These are phyloP conservation scores for Mesoligia furuncula DNA, from an alignment of 2,888 invertebrate genomes.

Conservation along the genomic window DNA sequence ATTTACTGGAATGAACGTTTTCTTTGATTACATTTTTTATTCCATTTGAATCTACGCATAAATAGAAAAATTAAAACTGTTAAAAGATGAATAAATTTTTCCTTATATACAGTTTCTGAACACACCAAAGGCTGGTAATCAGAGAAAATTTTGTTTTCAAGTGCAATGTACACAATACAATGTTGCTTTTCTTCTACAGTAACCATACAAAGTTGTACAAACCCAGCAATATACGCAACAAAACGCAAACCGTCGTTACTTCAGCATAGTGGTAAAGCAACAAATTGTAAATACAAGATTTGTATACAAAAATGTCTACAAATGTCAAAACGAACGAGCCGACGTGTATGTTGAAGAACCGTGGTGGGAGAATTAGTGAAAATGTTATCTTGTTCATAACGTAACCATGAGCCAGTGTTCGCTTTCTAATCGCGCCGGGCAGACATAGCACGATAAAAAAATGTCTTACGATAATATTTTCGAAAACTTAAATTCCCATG, in stretches of 20 bases:
- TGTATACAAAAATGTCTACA: slow-evolving; percentile 68
- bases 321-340: slow-evolving; percentile 67
- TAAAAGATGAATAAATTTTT: background rate
- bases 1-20: background rate
- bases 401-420: slow-evolving; percentile 78
- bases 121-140: slow-evolving; percentile 14
- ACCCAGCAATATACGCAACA: slow-evolving; percentile 36
- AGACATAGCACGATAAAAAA: slow-evolving; percentile 58
- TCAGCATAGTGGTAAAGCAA: slow-evolving; percentile 22
- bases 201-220: fast-evolving
- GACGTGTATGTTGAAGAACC: slow-evolving; percentile 79
- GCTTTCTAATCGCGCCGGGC: slow-evolving; percentile 86
- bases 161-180: background rate
- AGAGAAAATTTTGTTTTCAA: background rate
- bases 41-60: background rate
- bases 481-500: slow-evolving; percentile 90
- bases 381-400: slow-evolving; percentile 76
- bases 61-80: background rate
- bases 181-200: background rate
- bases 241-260: background rate
- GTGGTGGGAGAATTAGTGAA: slow-evolving; percentile 86
- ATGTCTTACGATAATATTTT: slow-evolving; percentile 90
- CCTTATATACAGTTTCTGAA: slow-evolving; percentile 26
- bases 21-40: fast-evolving
- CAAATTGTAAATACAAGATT: slow-evolving; percentile 71